These are phyloP conservation scores for Synergus laeviventris DNA, from an alignment of 2,888 invertebrate genomes.

Conservation along the genomic window DNA sequence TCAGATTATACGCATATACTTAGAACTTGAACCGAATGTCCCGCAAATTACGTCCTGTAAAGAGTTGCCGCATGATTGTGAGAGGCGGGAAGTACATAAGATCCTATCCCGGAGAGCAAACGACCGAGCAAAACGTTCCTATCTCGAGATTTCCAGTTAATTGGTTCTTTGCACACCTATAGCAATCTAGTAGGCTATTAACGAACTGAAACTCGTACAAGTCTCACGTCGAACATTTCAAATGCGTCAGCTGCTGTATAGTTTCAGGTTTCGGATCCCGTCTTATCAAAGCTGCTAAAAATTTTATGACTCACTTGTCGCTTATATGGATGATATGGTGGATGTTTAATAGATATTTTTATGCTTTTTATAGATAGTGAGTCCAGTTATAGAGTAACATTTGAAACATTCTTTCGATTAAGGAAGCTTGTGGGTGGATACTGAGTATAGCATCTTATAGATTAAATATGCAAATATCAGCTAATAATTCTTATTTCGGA, in stretches of 20 bases:
- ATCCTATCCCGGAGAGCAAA: constrained; percentile 58
- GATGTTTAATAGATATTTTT: not conserved
- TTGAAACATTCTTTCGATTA: constrained; percentile 5
- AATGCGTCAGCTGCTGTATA: constrained; percentile 39
- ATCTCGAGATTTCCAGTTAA: constrained; percentile 64
- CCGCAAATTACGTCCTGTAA: constrained; percentile 56
- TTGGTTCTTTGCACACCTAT: constrained; percentile 66
- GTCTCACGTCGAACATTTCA: constrained; percentile 51
- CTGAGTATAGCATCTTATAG: too few species aligned
- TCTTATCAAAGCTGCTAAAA: constrained; percentile 23
- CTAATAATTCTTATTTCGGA: not conserved
- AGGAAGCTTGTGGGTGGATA: not conserved
- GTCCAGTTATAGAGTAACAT: not conserved
- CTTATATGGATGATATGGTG: constrained; percentile 17
- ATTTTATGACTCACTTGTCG: constrained; percentile 26
- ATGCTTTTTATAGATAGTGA: not conserved
- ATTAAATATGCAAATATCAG: too few species aligned
- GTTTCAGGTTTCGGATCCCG: not conserved
- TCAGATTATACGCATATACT: constrained; percentile 40
- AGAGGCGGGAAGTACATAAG: constrained; percentile 64
- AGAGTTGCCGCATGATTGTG: constrained; percentile 57
- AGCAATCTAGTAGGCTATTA: constrained; percentile 60
- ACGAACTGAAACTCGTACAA: constrained; percentile 62
- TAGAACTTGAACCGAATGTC: constrained; percentile 51
- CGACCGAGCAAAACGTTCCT: constrained; percentile 59